phyloP scores from a whole-genome alignment of 2,888 invertebrate genomes.

The Dicyrtomina minuta region DNA sequence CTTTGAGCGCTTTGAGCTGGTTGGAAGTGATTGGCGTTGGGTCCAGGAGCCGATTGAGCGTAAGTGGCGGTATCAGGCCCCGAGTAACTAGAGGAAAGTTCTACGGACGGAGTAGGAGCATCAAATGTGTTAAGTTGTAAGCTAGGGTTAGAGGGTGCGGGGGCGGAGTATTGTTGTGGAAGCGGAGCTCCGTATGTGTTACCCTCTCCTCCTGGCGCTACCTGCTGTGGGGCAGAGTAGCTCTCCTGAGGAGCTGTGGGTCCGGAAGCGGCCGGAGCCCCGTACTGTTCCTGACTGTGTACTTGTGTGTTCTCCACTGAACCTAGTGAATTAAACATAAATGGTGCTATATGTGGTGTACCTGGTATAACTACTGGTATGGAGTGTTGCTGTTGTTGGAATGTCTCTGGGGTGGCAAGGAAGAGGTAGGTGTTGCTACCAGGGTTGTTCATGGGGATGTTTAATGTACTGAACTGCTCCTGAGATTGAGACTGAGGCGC shows the following conservation, averaged over 20 bases:
- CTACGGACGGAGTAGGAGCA: constrained; percentile 24
- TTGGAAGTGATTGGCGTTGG: not conserved
- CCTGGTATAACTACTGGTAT: not conserved
- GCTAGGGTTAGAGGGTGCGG: constrained; percentile 19
- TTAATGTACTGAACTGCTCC: not conserved
- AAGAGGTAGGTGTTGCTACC: constrained; percentile 15
- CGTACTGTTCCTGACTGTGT: constrained; percentile 19
- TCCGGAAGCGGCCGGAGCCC: not conserved
- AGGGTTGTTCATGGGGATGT: constrained; percentile 10
- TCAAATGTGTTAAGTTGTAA: not conserved
- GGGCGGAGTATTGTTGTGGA: constrained; percentile 17
- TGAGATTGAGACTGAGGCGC: too few relatives aligned
- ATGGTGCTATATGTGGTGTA: constrained; percentile 20
- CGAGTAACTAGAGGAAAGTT: constrained; percentile 26
- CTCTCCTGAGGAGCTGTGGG: not conserved
- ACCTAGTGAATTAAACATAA: constrained; percentile 26
- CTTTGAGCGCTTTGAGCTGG: not conserved
- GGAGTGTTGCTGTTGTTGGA: constrained; percentile 2
- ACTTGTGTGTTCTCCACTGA: not conserved
- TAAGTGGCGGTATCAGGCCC: constrained; percentile 31
- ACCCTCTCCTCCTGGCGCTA: not conserved
- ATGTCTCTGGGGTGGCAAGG: constrained; percentile 3
- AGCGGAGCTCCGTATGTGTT: constrained; percentile 13
- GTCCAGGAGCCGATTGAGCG: constrained; percentile 14
- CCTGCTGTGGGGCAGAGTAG: constrained; percentile 1